Conservation (phyloP, 1,140 invertebrate species). For the Dendrolimus punctatus region DNA sequence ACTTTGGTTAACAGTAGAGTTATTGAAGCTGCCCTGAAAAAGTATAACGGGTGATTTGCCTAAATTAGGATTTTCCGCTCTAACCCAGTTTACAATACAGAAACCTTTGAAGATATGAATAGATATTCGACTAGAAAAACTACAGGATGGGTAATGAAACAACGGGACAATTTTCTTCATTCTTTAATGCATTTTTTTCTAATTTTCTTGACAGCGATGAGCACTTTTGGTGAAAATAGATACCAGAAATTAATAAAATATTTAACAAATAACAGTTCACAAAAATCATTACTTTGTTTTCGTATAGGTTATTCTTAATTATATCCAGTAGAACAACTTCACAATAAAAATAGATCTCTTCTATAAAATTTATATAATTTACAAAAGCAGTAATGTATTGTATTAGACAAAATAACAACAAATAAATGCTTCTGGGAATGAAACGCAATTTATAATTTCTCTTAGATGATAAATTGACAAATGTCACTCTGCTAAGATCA, state of each 20-base stretch:
- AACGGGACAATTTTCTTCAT: conserved; percentile 60
- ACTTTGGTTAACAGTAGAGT: too few species aligned
- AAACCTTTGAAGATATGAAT: too few species aligned
- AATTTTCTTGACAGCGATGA: conserved; percentile 75
- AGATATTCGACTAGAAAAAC: too few species aligned
- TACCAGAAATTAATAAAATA: conserved; percentile 68
- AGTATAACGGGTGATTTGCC: too few species aligned
- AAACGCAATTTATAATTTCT: conserved; percentile 48
- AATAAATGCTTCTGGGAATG: conserved; percentile 67
- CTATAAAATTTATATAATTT: conserved; percentile 72
- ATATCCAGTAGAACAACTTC: conserved; percentile 61
- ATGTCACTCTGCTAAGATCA: conserved; percentile 62
- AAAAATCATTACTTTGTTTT: conserved; percentile 55
- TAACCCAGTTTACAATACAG: too few species aligned
- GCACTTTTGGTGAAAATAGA: conserved; percentile 77
- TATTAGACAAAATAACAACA: conserved; percentile 55
- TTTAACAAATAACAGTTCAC: conserved; percentile 59
- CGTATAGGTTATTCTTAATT: conserved; percentile 47
- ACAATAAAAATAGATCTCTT: conserved; percentile 72
- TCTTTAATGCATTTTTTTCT: conserved; percentile 73
- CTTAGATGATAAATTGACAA: conserved; percentile 67
- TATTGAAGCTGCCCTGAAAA: too few species aligned
- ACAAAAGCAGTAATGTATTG: conserved; percentile 63
- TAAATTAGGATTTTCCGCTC: too few species aligned
- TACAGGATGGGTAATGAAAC: conserved; percentile 29